Conservation (phyloP, 2,797 vertebrate species). For the Lindbergichthys nudifrons region DNA sequence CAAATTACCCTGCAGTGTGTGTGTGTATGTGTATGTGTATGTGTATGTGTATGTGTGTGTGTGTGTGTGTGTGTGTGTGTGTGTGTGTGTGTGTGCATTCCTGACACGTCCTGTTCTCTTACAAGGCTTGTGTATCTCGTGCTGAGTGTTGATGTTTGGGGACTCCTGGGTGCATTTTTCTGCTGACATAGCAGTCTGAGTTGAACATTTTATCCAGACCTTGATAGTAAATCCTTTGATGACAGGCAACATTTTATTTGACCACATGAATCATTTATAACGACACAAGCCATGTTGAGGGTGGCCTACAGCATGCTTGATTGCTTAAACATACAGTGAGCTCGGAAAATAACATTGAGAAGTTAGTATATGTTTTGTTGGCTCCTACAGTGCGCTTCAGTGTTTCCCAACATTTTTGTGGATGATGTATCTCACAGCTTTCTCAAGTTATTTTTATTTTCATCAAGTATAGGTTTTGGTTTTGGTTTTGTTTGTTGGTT, state of each 20-base stretch:
- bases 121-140: constrained; percentile 42
- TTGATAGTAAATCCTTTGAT: constrained; percentile 42
- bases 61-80: constrained; percentile 10
- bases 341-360: neutral
- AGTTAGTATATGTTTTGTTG: constrained; percentile 6
- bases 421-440: neutral
- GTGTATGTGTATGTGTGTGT: neutral
- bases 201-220: constrained; percentile 46
- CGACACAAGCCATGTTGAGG: constrained; percentile 2
- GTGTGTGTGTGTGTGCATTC: constrained; percentile 29
- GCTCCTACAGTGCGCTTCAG: neutral
- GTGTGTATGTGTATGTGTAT: neutral
- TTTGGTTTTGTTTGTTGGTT: no score
- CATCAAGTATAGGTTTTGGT: no score
- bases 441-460: neutral
- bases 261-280: constrained; percentile 24
- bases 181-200: constrained; percentile 31
- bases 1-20: neutral
- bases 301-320: constrained; percentile 23
- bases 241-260: constrained; percentile 39
- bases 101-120: constrained; percentile 22
- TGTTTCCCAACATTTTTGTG: neutral
- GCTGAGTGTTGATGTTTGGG: constrained; percentile 50
- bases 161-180: constrained; percentile 52
- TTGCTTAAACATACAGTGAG: constrained; percentile 35